Evolutionary conservation across 2,113 vertebrate genomes (phyloP), one percentile per base, ranked within the genome.

Genomic region (Corydoras sp.): DNA sequence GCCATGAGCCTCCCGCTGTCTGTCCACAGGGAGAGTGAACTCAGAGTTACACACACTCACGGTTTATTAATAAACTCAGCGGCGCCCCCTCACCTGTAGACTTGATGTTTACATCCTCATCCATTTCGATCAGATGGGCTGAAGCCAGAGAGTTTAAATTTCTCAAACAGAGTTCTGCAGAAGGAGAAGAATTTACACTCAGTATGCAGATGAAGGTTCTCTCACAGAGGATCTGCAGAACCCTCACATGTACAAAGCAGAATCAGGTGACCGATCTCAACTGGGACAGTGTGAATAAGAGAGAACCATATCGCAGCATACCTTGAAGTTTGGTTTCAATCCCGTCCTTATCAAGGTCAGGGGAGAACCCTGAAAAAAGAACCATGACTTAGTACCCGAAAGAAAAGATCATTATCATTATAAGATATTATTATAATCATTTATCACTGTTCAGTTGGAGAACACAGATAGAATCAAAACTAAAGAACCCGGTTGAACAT

Each of bases 241-340:
- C 49, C 18, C 18, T 24, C 18, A 24, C 18, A 24, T 24, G 18
- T 24, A 24, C 18, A 24, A 24, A 24, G 18, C 18, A 24, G 18
- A 24, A 24, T 24, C 18, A 24, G 18, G 18, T 24, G 18, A 24
- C 1, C 18, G 18, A 24, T 24, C 18, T 24, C 18, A 24, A 24
- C 18, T 24, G 18, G 18, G 18, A 24, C 18, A 24, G 18, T 24
- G 18, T 24, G 18, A 24, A 24, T 24, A 24, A 24, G 1, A 24
- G 18, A 24, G 18, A 24, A 24, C 18, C 18, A 24, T 24, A 24
- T 24, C 18, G 18, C 18, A 24, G 18, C 18, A 24, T 24, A 97
- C 97, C 97, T 93, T 96, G 96, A 67, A 99, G 83, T 87, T 97
- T 93, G 78, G 86, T 90, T 90, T 99, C 97, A 78, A 98, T 98